Base-by-base conservation (phyloP, 1,140 invertebrate species). In the Nixonia krombeini region DNA sequence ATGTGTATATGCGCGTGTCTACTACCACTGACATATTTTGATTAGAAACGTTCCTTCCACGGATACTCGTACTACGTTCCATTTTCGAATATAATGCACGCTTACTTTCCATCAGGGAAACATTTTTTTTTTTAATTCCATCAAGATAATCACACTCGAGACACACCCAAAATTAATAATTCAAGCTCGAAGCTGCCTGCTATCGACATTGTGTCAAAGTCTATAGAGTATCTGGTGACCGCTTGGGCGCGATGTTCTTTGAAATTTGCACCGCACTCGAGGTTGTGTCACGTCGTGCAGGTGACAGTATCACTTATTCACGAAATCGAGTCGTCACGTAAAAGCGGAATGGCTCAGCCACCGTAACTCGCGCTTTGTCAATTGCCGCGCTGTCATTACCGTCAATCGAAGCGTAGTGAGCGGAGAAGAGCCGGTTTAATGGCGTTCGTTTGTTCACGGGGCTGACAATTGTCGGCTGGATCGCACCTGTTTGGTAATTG, bases 181-280 rank as follows among this genome's bases (percentile, higher is more conserved):
- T 63, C 53, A 63, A 52, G 59, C 63, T 29, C 12, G 15, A 40
- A 50, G 58, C 57, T 12, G 53, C 57, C 47, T 69, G 59, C 55
- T 69, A 69, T 63, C 58, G 66, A 69, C 66, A 69, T 55, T 44
- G 50, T 64, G 66, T 70, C 66, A 70, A 63, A 62, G 17, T 62
- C 37, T 62, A 62, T 58, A 62, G 58, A 49, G 53, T 52, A 53
- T 41, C 58, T 57, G 49, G 50, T 55, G 50, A 69, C 59, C 58
- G 64, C 57, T 63, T 41, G 42, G 38, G 57, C 35, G 33, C 29
- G 46, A 35, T 53, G 58, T 62, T 49, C 49, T 33, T 52, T 62
- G 46, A 53, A 69, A 63, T 63, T 63, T 63, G 50, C 49, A 44
- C 41, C 58, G 55, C 55, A 70, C 59, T 70, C 62, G 66, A 16